Evolutionary conservation across 2,888 invertebrate genomes (phyloP).

Genomic region (Stratiomys singularior): DNA sequence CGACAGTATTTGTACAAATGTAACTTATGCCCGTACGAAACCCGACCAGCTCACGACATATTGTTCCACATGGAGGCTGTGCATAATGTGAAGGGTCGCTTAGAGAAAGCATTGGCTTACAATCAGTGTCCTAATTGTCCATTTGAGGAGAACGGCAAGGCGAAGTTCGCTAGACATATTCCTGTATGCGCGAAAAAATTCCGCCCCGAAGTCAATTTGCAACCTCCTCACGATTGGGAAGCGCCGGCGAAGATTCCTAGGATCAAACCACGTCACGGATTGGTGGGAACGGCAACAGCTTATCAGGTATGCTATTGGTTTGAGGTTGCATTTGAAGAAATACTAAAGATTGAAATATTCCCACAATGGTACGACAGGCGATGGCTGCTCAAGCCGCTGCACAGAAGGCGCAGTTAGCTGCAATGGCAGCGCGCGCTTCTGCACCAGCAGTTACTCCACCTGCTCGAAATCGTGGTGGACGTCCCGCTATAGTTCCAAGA

Average conservation of each 20-base stretch:
- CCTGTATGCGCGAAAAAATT: conserved; percentile 90
- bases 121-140: conserved; percentile 94
- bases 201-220: conserved; percentile 85
- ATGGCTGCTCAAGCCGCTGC: conserved; percentile 66
- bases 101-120: conserved; percentile 86
- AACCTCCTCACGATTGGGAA: conserved; percentile 91
- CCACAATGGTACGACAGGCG: conserved; percentile 56
- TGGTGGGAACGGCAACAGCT: conserved; percentile 66
- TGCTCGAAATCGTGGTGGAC: conserved; percentile 58
- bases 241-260: conserved; percentile 92
- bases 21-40: conserved; percentile 84
- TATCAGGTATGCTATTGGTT: conserved; percentile 62
- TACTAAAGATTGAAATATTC: not conserved
- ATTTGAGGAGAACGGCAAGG: conserved; percentile 93
- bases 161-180: conserved; percentile 87
- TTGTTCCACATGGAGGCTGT: conserved; percentile 91
- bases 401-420: conserved; percentile 64
- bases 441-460: conserved; percentile 56
- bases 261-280: conserved; percentile 65
- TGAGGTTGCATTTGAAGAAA: not conserved
- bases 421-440: conserved; percentile 62
- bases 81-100: conserved; percentile 83
- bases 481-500: conserved; percentile 59
- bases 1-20: conserved; percentile 87
- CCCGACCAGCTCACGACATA: conserved; percentile 87